phyloP scores from a whole-genome alignment of 2,113 vertebrate species.

The Nothocercus julius region DNA sequence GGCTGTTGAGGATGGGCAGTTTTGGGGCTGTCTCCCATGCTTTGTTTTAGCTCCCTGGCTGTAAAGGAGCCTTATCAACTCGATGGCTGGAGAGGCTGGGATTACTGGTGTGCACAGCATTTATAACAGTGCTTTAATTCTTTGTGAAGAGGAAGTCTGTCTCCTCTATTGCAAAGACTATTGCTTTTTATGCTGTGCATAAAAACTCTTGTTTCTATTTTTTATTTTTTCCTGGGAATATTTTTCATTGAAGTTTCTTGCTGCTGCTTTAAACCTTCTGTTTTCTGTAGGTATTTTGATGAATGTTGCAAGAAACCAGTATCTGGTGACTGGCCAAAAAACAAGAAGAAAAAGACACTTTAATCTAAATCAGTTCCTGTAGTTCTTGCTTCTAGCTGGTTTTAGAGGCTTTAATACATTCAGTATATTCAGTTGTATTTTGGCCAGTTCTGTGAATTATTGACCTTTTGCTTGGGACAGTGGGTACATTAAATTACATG shows the following conservation, averaged over 20 bases:
- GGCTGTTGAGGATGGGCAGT: neutral
- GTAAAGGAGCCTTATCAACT: accelerated
- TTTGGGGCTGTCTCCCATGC: neutral
- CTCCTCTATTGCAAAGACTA: neutral
- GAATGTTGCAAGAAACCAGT: neutral
- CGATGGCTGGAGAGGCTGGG: accelerated
- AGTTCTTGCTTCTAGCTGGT: neutral
- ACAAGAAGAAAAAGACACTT: neutral
- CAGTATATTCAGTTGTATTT: neutral
- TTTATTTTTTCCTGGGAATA: neutral
- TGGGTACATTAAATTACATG: neutral
- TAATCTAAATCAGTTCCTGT: neutral
- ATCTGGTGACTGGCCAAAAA: neutral
- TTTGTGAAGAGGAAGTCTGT: neutral
- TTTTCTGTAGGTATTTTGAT: neutral
- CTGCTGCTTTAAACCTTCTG: neutral
- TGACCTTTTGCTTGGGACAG: neutral
- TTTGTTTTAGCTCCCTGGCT: neutral
- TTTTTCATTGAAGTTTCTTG: neutral
- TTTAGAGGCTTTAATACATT: neutral
- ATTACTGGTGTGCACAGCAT: accelerated
- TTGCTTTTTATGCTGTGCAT: neutral
- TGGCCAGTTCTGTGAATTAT: neutral
- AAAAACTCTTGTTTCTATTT: neutral
- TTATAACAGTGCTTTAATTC: neutral